phyloP scores from a whole-genome alignment of 2,888 invertebrate genomes.

The Prenolepis imparis region DNA sequence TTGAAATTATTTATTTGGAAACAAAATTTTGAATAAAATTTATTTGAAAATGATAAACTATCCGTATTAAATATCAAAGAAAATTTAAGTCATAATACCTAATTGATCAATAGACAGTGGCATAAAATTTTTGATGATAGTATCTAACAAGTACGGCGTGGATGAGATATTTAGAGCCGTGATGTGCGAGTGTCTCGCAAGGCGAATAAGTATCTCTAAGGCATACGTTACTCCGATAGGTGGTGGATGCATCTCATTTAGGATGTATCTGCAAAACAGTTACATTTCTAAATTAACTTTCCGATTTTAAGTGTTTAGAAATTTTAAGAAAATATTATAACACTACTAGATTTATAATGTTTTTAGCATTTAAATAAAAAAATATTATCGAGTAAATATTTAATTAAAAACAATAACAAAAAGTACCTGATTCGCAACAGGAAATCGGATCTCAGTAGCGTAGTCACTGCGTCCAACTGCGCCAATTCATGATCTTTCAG shows the following conservation, averaged over 20 bases:
- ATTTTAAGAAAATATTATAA: slow-evolving; percentile 8
- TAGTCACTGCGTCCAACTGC: slow-evolving; percentile 93
- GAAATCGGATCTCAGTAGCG: slow-evolving; percentile 92
- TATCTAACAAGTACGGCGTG: slow-evolving; percentile 89
- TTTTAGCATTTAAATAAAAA: slow-evolving; percentile 13
- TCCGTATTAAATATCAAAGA: slow-evolving; percentile 3
- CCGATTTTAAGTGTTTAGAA: neutral
- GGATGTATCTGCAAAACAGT: slow-evolving; percentile 89
- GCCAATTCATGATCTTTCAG: slow-evolving; percentile 95
- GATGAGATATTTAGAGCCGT: slow-evolving; percentile 89
- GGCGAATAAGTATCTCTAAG: slow-evolving; percentile 92
- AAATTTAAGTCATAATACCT: slow-evolving; percentile 60
- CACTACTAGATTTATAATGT: neutral
- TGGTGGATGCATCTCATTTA: slow-evolving; percentile 90
- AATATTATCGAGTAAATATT: neutral
- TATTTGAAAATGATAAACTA: neutral
- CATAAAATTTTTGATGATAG: slow-evolving; percentile 88
- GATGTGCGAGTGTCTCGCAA: slow-evolving; percentile 92
- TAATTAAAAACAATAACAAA: slow-evolving; percentile 45
- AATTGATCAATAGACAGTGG: slow-evolving; percentile 84
- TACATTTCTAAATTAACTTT: neutral
- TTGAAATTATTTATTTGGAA: neutral
- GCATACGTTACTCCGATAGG: slow-evolving; percentile 91
- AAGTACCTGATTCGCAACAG: slow-evolving; percentile 90
- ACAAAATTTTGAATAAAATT: neutral